Evolutionary conservation across 2,888 invertebrate species (phyloP), one percentile per base, ranked within the genome.

Genomic region (Rhamnusium bicolor): DNA sequence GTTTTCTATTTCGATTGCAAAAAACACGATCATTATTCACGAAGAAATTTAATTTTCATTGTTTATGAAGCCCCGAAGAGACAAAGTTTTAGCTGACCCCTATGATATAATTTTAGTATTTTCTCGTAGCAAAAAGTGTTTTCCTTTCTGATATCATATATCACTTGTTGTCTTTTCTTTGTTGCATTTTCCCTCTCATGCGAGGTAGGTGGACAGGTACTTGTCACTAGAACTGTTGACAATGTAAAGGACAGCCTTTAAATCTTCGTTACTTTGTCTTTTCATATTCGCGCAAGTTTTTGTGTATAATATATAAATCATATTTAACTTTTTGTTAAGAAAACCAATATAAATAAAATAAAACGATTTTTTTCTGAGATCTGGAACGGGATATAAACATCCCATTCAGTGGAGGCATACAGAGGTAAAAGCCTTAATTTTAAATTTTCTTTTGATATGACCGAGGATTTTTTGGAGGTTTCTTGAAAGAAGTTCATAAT

Each of bases 201-300:
- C 12, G 51, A 62, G 62, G 62, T 58, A 56, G 49, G 49, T 51
- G 46, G 62, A 68, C 69, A 69, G 61, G 69, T 71, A 69, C 71
- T 73, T 73, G 71, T 68, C 75, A 76, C 61, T 60, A 65, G 58
- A 47, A 72, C 51, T 72, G 77, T 77, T 74, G 72, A 77, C 72
- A 71, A 54, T 73, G 71, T 69, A 75, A 69, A 60, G 66, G 68
- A 72, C 73, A 61, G 69, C 70, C 67, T 74, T 72, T 77, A 77
- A 77, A 77, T 77, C 77, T 75, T 77, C 75, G 75, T 76, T 77
- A 72, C 65, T 72, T 71, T 71, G 67, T 77, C 65, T 68, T 54
- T 53, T 27, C 61, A 29, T 67, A 27, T 40, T 40, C 53, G 61
- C 24, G 53, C 18, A 49, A 16, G 18, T 73, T 69, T 68, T 71